phyloP scores from a whole-genome alignment of 2,113 vertebrate genomes.

The Callocephalon fimbriatum region DNA sequence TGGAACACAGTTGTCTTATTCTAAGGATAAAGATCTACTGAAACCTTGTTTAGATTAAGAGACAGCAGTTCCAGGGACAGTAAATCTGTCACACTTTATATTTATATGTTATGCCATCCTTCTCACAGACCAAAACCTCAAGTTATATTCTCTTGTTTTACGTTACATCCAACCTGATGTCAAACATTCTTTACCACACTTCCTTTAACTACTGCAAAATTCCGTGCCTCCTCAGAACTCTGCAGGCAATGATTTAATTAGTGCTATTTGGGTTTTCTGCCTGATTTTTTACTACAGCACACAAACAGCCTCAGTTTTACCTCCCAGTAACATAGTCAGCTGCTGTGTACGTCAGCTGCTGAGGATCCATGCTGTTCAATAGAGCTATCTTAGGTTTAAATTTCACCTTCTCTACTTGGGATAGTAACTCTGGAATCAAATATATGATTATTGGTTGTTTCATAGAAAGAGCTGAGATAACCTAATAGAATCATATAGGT shows the following conservation, averaged over 20 bases:
- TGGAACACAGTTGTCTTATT: background rate
- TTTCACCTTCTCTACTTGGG: background rate
- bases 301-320: background rate
- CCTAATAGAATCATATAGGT: background rate
- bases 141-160: background rate
- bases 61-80: background rate
- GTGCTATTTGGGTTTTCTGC: background rate
- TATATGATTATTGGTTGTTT: background rate
- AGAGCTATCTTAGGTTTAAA: background rate
- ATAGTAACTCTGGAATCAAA: background rate
- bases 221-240: background rate
- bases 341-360: background rate
- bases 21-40: constrained; percentile 39
- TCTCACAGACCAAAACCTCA: background rate
- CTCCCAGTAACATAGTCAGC: background rate
- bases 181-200: background rate
- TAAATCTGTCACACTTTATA: constrained; percentile 46
- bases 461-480: background rate
- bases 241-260: background rate
- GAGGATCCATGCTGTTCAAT: background rate
- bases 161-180: background rate
- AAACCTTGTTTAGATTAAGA: constrained; percentile 50
- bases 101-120: constrained; percentile 10
- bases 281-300: background rate
- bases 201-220: constrained; percentile 14